These are phyloP conservation scores for Arctia plantaginis DNA, from an alignment of 2,888 invertebrate species.

Conservation along the genomic window DNA sequence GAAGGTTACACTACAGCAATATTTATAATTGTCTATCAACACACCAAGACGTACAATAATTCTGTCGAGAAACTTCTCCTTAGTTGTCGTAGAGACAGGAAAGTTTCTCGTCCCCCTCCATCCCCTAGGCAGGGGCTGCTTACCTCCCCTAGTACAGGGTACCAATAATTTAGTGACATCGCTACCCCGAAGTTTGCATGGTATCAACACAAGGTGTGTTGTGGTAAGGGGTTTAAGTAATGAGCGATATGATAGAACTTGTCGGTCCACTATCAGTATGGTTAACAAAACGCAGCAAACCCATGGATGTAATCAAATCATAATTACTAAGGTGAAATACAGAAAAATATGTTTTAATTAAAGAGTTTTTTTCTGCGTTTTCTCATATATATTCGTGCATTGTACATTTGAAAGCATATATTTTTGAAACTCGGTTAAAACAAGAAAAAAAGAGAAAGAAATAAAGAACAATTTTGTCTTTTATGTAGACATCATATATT, in stretches of 20 bases:
- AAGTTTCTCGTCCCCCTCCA: conserved; percentile 44
- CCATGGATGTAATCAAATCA: too few species aligned
- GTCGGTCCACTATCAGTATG: neutral
- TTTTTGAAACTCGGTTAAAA: too few species aligned
- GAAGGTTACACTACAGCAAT: conserved; percentile 17
- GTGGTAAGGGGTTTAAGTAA: conserved; percentile 43
- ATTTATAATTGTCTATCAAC: conserved; percentile 42
- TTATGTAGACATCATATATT: too few species aligned
- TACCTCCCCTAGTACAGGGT: conserved; percentile 53
- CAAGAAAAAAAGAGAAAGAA: too few species aligned
- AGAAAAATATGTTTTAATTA: too few species aligned
- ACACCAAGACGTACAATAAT: conserved; percentile 50
- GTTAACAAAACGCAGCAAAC: too few species aligned
- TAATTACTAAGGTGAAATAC: too few species aligned
- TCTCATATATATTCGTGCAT: too few species aligned
- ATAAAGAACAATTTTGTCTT: too few species aligned
- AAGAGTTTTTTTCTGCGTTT: too few species aligned
- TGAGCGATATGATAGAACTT: neutral
- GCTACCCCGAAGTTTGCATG: conserved; percentile 67
- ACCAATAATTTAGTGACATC: conserved; percentile 74
- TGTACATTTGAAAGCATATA: too few species aligned
- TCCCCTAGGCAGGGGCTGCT: neutral
- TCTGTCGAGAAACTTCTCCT: conserved; percentile 52
- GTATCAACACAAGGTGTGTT: conserved; percentile 69
- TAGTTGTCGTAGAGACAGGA: conserved; percentile 54